Base-by-base conservation (phyloP, 2,113 vertebrate genomes). In the Oceanodroma tethys region DNA sequence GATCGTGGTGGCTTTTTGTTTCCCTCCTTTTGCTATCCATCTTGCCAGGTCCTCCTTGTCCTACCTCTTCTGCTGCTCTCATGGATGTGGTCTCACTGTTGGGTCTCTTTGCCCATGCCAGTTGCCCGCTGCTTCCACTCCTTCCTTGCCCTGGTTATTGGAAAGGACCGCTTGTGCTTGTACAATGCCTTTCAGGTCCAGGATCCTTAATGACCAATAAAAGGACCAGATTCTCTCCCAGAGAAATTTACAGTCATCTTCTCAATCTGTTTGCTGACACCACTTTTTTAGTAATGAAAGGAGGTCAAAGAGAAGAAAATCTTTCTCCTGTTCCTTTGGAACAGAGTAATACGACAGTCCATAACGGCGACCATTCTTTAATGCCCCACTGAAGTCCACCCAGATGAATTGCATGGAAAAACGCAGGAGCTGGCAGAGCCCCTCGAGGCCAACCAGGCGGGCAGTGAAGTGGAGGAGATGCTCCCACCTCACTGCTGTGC, bases 41-140 rank as follows among this genome's bases (percentile, higher is more conserved):
- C 26, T 42, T 20, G 36, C 32, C 20, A 12, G 26, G 10, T 47
- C 13, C 34, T 90, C 47, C 34, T 27, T 38, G 13, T 14, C 23
- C 53, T 3, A 0, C 19, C 29, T 27, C 16, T 66, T 14, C 15
- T 59, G 23, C 47, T 72, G 62, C 62, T 82, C 71, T 72, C 13
- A 3, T 0, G 0, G 66, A 29, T 0, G 0, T 56, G 53, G 16
- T 71, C 82, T 71, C 3, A 3, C 74, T 16, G 10, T 70, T 81
- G 45, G 42, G 14, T 90, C 52, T 85, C 38, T 50, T 26, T 60
- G 26, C 38, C 81, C 26, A 8, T 52, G 11, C 17, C 32, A 20
- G 23, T 56, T 0, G 1, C 16, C 12, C 2, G 13, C n/a, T 94
- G 56, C 66, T 62, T 88, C 55, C 34, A 53, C 38, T 66, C 58